Conservation (phyloP, 1,140 invertebrate genomes). For the Augochlora pura region DNA sequence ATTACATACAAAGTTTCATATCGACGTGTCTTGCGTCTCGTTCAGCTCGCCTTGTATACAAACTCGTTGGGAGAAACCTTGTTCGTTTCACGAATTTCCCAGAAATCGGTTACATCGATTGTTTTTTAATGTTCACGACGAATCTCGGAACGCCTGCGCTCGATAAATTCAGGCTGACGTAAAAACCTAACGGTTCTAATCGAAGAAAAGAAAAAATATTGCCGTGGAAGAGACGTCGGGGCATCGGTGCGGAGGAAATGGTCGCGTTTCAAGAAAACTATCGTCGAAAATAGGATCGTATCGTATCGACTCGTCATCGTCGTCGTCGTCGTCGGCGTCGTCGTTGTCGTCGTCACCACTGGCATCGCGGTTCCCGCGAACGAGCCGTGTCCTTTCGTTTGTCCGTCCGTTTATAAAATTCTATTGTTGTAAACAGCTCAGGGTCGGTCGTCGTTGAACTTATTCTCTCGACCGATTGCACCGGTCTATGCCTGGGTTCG, state of each 20-base stretch:
- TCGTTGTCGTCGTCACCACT: too few species aligned
- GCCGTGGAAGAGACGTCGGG: too few species aligned
- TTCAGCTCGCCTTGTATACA: conserved; percentile 1
- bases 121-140: background rate
- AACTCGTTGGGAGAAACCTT: conserved; percentile 12
- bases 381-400: background rate
- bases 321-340: too few species aligned
- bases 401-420: conserved; percentile 1
- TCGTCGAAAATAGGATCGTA: too few species aligned
- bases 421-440: conserved; percentile 13
- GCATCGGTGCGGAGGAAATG: too few species aligned
- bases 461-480: background rate
- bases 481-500: background rate
- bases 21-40: conserved; percentile 35
- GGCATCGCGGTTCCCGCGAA: background rate
- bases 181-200: too few species aligned
- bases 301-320: background rate
- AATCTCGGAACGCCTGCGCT: background rate
- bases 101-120: conserved; percentile 7
- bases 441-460: background rate
- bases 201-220: too few species aligned
- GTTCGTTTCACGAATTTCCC: conserved; percentile 18
- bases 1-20: conserved; percentile 55
- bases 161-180: too few species aligned
- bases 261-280: too few species aligned